phyloP scores from a whole-genome alignment of 1,140 invertebrate species.

The Marisa cornuarietis region DNA sequence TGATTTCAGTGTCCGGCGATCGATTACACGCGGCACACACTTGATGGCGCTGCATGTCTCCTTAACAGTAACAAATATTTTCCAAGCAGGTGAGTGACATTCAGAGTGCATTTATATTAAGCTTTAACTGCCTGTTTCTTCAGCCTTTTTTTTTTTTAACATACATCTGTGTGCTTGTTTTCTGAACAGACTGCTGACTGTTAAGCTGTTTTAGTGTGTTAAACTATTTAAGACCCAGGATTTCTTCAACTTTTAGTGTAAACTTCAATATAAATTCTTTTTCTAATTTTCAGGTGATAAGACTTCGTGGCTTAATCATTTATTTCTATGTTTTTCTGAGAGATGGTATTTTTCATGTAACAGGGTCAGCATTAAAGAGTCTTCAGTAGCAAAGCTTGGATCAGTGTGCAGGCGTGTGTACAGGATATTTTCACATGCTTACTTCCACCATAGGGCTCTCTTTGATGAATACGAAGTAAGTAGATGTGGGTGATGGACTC shows the following conservation, averaged over 20 bases:
- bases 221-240: too few relatives aligned
- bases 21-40: constrained; percentile 98
- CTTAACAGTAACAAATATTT: constrained; percentile 99
- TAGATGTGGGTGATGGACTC: background rate
- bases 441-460: constrained; percentile 95
- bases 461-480: constrained; percentile 96
- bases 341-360: constrained; percentile 39
- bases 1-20: constrained; percentile 89
- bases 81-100: constrained; percentile 84
- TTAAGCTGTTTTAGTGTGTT: too few relatives aligned
- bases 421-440: constrained; percentile 99
- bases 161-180: too few relatives aligned
- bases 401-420: constrained; percentile 98
- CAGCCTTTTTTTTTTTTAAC: too few relatives aligned
- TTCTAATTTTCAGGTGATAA: too few relatives aligned
- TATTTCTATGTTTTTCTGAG: constrained; percentile 10
- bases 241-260: too few relatives aligned
- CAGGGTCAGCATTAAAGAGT: constrained; percentile 98
- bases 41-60: constrained; percentile 98
- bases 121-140: too few relatives aligned
- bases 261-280: too few relatives aligned
- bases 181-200: too few relatives aligned
- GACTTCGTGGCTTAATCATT: background rate
- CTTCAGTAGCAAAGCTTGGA: constrained; percentile 96
- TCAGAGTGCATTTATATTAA: background rate